Evolutionary conservation across 2,888 invertebrate genomes (phyloP), one percentile per base, ranked within the genome.

Genomic region (Philonicus albiceps): DNA sequence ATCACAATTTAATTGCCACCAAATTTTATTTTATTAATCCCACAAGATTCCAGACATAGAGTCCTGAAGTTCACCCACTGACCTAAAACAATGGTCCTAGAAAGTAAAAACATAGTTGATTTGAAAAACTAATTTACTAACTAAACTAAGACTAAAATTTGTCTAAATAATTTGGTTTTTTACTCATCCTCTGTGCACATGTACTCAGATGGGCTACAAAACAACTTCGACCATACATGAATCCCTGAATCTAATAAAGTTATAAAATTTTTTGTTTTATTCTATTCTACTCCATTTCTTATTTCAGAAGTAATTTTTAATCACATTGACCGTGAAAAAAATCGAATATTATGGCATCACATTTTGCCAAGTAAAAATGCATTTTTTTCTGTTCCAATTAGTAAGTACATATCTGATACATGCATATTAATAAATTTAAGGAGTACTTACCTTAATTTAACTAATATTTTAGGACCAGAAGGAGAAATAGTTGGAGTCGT

Each of bases 401-500:
- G 22, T 64, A 64, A 64, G 19, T 22, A 64, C 40, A 43, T 11
- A 43, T 11, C n/a, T n/a, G n/a, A 0, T 37, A 37, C 2, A 8
- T 37, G 37, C n/a, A 37, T 11, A n/a, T 53, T 19, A 6, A 0
- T 19, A 53, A 53, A 53, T 53, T 64, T 27, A 22, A 64, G 8
- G 37, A 37, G 11, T 37, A 11, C 11, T 2, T 37, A 37, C 2
- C 19, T 22, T 31, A 74, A 30, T 27, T 16, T 31, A 3, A n/a
- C 37, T 37, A 6, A 34, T 16, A 40, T 43, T 76, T 37, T 22
- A 76, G 76, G 22, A 40, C 40, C 40, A 76, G 22, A 40, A 55
- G 86, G 83, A 7, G 55, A 93, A 30, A 93, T 94, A 13, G 94
- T 94, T 1, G 94, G 94, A 0, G 94, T 94, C 90, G 94, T 93